phyloP scores from a whole-genome alignment of 2,888 invertebrate genomes.

The Diplolepis rosae region DNA sequence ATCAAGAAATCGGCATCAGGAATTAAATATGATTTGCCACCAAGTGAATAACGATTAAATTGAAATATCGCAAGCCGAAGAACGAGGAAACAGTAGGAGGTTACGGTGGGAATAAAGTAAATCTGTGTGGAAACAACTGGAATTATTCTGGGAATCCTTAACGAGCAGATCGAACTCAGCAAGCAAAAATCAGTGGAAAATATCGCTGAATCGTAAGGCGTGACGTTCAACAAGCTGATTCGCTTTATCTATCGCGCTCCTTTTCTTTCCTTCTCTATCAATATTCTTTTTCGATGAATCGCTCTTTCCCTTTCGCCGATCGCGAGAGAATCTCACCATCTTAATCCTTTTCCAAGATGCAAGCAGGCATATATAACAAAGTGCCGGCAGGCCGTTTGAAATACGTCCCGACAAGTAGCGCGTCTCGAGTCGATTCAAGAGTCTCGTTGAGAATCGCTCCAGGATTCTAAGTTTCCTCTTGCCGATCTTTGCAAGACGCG shows the following conservation, averaged over 20 bases:
- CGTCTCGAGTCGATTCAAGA: not conserved
- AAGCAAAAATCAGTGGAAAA: slow-evolving; percentile 43
- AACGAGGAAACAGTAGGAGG: slow-evolving; percentile 14
- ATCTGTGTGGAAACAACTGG: not conserved
- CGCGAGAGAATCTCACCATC: slow-evolving; percentile 31
- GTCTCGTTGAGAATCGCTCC: slow-evolving; percentile 3
- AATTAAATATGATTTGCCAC: not conserved
- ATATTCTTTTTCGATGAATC: slow-evolving; percentile 22
- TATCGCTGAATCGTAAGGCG: slow-evolving; percentile 43
- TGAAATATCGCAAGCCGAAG: not conserved
- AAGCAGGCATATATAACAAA: slow-evolving; percentile 15
- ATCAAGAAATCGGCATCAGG: too few relatives aligned
- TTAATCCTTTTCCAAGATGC: slow-evolving; percentile 20
- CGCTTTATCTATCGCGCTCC: slow-evolving; percentile 35
- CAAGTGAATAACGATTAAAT: not conserved
- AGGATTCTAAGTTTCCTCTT: slow-evolving; percentile 1
- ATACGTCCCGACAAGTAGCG: slow-evolving; percentile 31
- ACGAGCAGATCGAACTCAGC: slow-evolving; percentile 24
- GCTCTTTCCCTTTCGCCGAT: slow-evolving; percentile 35
- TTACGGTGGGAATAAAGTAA: not conserved
- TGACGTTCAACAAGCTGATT: slow-evolving; percentile 35
- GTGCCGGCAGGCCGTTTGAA: slow-evolving; percentile 40
- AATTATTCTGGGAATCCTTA: slow-evolving; percentile 40
- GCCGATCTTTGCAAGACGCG: slow-evolving; percentile 7
- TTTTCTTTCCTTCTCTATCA: slow-evolving; percentile 36